Conservation (phyloP, 2,113 vertebrate genomes). For the Sinocyclocheilus anophthalmus region DNA sequence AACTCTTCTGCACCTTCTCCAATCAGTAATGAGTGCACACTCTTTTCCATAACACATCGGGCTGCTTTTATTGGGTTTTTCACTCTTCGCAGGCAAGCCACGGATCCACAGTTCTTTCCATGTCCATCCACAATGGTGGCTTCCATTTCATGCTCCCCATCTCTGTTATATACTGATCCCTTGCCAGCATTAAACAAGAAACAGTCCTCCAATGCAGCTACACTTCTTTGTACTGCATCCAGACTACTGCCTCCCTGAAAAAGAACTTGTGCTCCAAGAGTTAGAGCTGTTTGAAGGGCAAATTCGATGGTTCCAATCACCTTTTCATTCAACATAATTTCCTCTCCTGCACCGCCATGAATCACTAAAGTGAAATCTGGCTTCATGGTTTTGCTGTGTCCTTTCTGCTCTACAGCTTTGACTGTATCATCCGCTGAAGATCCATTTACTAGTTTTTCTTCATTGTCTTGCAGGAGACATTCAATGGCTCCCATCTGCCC, state of each 20-base stretch:
- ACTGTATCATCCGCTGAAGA: background rate
- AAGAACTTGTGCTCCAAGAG: slow-evolving; percentile 70
- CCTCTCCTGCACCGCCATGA: slow-evolving; percentile 79
- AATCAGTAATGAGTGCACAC: slow-evolving; percentile 72
- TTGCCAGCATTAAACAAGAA: slow-evolving; percentile 81
- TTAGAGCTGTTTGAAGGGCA: slow-evolving; percentile 73
- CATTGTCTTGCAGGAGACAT: slow-evolving; percentile 60
- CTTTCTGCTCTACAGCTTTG: background rate
- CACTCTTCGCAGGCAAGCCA: slow-evolving; percentile 73
- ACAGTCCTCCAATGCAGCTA: slow-evolving; percentile 78
- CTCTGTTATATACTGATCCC: slow-evolving; percentile 77
- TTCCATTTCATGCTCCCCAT: slow-evolving; percentile 77
- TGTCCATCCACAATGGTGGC: slow-evolving; percentile 75
- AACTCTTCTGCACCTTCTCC: slow-evolving; percentile 78
- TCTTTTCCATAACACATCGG: slow-evolving; percentile 77
- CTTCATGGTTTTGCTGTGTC: slow-evolving; percentile 44
- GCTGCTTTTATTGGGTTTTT: slow-evolving; percentile 80
- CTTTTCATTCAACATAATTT: slow-evolving; percentile 68
- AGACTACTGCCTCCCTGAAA: slow-evolving; percentile 71
- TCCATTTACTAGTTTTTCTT: slow-evolving; percentile 56
- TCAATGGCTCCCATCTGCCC: slow-evolving; percentile 78
- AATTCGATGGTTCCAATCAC: slow-evolving; percentile 73
- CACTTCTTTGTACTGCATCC: slow-evolving; percentile 77
- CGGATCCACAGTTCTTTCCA: slow-evolving; percentile 70
- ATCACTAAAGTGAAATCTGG: slow-evolving; percentile 72